Conservation (phyloP, 2,888 invertebrate species). For the Athalia cordata region DNA sequence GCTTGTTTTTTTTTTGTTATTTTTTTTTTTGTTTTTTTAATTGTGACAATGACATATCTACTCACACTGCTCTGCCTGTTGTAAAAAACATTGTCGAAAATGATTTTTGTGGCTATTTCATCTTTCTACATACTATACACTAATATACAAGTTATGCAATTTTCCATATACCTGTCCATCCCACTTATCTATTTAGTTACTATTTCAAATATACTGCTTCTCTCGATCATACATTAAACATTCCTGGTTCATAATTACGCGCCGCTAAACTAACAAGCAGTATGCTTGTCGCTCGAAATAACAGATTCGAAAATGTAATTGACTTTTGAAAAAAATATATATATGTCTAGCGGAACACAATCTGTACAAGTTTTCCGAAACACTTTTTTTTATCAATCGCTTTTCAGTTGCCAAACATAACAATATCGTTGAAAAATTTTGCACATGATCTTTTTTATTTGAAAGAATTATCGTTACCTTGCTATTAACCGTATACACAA, state of each 20-base stretch:
- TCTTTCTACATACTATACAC: conserved; percentile 72
- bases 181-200: conserved; percentile 70
- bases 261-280: not conserved
- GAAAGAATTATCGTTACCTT: not conserved
- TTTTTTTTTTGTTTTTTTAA: conserved; percentile 22
- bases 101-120: conserved; percentile 69
- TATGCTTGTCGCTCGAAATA: not conserved
- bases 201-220: conserved; percentile 41
- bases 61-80: conserved; percentile 69
- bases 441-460: not conserved
- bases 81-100: conserved; percentile 73
- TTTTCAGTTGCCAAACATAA: not conserved
- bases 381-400: not conserved
- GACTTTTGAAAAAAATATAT: not conserved
- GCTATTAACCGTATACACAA: not conserved
- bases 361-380: not conserved
- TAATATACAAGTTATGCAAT: conserved; percentile 73
- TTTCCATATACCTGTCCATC: conserved; percentile 68
- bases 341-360: not conserved
- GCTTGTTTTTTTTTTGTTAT: conserved; percentile 26
- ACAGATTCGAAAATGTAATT: conserved; percentile 14
- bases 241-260: conserved; percentile 16
- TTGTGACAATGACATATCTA: conserved; percentile 56
- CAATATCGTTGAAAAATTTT: not conserved
- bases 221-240: conserved; percentile 24